phyloP scores from a whole-genome alignment of 2,888 invertebrate species.

The Oeneis ivallda region DNA sequence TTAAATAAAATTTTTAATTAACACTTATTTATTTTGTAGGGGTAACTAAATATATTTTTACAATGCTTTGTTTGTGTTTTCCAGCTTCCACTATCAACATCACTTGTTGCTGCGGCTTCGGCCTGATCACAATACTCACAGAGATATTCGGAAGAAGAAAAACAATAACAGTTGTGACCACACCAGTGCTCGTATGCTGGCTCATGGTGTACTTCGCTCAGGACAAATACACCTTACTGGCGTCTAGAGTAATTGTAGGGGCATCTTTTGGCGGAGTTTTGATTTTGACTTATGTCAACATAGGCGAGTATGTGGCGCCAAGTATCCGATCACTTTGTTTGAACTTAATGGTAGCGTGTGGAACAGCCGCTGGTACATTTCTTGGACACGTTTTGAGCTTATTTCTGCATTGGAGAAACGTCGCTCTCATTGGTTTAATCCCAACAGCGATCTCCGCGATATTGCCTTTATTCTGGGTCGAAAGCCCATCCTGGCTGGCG shows the following conservation, averaged over 20 bases:
- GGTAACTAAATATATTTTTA: no score
- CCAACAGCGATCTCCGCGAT: conserved; percentile 30
- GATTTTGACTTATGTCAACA: conserved; percentile 23
- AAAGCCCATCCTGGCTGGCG: conserved; percentile 39
- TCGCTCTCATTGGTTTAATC: conserved; percentile 34
- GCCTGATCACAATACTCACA: conserved; percentile 24
- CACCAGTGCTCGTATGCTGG: conserved; percentile 33
- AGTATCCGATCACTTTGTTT: conserved; percentile 31
- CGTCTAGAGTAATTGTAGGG: conserved; percentile 34
- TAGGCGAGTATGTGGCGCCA: conserved; percentile 36
- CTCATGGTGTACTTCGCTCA: conserved; percentile 36
- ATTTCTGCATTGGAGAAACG: conserved; percentile 35
- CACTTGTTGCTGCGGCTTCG: conserved; percentile 33
- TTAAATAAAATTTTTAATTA: no score
- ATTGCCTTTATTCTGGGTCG: conserved; percentile 36
- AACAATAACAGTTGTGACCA: conserved; percentile 26
- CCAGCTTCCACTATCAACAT: conserved; percentile 38
- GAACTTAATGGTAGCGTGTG: conserved; percentile 29
- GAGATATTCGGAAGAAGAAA: conserved; percentile 34
- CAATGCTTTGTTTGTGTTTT: conserved; percentile 14
- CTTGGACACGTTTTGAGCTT: conserved; percentile 34
- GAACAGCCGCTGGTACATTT: conserved; percentile 23
- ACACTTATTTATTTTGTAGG: no score
- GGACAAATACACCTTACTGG: conserved; percentile 25
- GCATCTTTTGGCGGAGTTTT: conserved; percentile 32